A percentile compares a stretch with the other conserved stretches of the same genome.
phyloP scores from a whole-genome alignment of 2,888 invertebrate species.

The Gymnocheta viridis region DNA sequence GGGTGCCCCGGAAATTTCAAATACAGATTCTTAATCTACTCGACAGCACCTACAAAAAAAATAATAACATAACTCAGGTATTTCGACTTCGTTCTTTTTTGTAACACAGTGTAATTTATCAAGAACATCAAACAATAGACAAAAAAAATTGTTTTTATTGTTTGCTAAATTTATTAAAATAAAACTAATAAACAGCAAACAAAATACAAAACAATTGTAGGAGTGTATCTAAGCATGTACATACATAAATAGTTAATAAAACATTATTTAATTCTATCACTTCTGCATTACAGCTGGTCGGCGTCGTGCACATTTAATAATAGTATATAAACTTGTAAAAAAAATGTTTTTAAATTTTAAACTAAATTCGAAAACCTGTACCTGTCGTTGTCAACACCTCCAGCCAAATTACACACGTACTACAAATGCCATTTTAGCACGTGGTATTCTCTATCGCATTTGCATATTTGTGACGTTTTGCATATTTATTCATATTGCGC shows the following conservation, averaged over 20 bases:
- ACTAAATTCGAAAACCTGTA: constrained; percentile 10
- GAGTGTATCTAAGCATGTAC: neutral
- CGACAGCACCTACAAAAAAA: too few relatives aligned
- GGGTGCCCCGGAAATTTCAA: too few relatives aligned
- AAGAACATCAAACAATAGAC: constrained; percentile 29
- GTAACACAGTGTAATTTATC: neutral
- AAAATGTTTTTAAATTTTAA: constrained; percentile 39
- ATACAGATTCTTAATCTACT: too few relatives aligned
- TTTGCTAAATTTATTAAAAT: constrained; percentile 30
- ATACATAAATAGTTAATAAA: constrained; percentile 16
- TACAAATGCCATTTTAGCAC: constrained; percentile 38
- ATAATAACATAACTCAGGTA: too few relatives aligned
- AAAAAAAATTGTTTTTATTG: constrained; percentile 25
- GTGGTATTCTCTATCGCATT: constrained; percentile 62
- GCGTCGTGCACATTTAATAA: neutral
- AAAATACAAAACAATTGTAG: constrained; percentile 13
- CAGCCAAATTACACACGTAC: neutral
- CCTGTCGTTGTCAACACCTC: neutral
- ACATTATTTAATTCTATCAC: constrained; percentile 11
- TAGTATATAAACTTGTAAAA: neutral
- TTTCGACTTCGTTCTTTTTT: too few relatives aligned
- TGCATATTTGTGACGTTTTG: constrained; percentile 59
- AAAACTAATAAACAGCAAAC: constrained; percentile 4
- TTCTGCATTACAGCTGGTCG: neutral
- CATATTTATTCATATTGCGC: constrained; percentile 53